A percentile compares a stretch with the other conserved stretches of the same genome.
These are phyloP conservation scores for Oryzias javanicus DNA, from an alignment of 2,113 vertebrate genomes.

Conservation along the genomic window DNA sequence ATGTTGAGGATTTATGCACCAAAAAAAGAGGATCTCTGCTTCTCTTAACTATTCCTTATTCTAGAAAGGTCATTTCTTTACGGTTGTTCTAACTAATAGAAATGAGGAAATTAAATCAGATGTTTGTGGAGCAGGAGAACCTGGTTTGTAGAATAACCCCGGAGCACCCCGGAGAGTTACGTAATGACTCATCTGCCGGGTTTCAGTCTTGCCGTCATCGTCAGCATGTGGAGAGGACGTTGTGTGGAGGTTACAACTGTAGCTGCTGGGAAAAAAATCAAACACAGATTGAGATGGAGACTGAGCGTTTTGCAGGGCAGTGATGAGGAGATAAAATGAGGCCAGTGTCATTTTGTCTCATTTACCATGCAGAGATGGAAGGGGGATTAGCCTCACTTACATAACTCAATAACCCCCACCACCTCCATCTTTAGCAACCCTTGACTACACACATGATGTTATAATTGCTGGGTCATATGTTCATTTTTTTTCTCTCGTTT, in stretches of 20 bases:
- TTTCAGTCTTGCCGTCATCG: conserved; percentile 3
- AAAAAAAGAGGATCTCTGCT: too few relatives aligned
- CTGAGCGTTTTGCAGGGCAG: conserved; percentile 15
- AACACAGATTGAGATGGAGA: conserved; percentile 40
- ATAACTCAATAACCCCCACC: conserved; percentile 47
- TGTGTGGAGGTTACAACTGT: conserved; percentile 1
- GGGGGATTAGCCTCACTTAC: conserved; percentile 70
- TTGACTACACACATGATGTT: conserved; percentile 19
- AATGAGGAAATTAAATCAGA: too few relatives aligned
- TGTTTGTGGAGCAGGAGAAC: not conserved
- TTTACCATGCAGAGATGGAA: conserved; percentile 58
- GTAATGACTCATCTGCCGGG: conserved; percentile 13
- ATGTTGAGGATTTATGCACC: too few relatives aligned
- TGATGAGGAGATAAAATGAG: conserved; percentile 56
- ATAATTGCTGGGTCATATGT: conserved; percentile 30
- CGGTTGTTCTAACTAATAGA: too few relatives aligned
- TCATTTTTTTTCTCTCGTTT: too few relatives aligned
- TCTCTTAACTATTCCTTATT: too few relatives aligned
- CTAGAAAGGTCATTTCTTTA: too few relatives aligned
- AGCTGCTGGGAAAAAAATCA: conserved; percentile 40
- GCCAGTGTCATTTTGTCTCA: conserved; percentile 58
- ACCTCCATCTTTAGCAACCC: conserved; percentile 29
- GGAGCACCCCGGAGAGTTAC: conserved; percentile 25
- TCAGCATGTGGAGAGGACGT: conserved; percentile 11
- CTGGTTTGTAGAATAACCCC: conserved; percentile 1